A percentile compares a stretch with the other conserved stretches of the same genome.
Evolutionary conservation across 2,797 vertebrate genomes (phyloP).

Genomic region (Balearica regulorum): DNA sequence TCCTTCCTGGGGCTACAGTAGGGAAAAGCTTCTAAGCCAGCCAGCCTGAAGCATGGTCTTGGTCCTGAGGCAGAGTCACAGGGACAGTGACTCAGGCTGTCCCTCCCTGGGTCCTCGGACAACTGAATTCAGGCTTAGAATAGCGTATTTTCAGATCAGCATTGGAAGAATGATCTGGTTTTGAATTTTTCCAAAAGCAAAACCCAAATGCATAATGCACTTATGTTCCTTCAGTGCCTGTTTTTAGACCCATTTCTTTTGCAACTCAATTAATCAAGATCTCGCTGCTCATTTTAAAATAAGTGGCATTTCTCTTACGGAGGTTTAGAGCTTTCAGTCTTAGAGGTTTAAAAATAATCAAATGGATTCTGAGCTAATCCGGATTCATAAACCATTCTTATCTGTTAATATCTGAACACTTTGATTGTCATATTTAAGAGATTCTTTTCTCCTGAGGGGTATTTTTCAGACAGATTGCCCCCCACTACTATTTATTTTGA

Average conservation of each 20-base stretch:
- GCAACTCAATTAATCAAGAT: constrained; percentile 52
- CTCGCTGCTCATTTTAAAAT: constrained; percentile 26
- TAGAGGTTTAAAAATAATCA: constrained; percentile 52
- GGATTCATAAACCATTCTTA: background rate
- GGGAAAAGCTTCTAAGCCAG: background rate
- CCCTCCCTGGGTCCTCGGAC: background rate
- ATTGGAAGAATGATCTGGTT: background rate
- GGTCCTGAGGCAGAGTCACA: background rate
- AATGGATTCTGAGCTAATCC: constrained; percentile 42
- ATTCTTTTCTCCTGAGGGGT: background rate
- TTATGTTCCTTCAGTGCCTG: background rate
- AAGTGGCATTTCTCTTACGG: constrained; percentile 21
- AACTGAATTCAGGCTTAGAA: background rate
- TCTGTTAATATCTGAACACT: background rate
- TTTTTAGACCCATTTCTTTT: constrained; percentile 46
- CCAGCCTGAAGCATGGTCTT: background rate
- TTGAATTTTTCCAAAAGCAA: constrained; percentile 5
- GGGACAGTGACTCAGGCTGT: background rate
- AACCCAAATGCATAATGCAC: background rate
- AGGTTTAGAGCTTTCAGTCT: constrained; percentile 20
- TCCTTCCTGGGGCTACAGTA: background rate
- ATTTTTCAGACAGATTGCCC: background rate
- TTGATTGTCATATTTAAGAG: background rate
- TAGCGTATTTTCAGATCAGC: background rate
- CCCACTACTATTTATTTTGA: background rate